A percentile compares a stretch with the other conserved stretches of the same genome.
Conservation (phyloP, 2,113 vertebrate genomes). For the Himantopus leucocephalus region DNA sequence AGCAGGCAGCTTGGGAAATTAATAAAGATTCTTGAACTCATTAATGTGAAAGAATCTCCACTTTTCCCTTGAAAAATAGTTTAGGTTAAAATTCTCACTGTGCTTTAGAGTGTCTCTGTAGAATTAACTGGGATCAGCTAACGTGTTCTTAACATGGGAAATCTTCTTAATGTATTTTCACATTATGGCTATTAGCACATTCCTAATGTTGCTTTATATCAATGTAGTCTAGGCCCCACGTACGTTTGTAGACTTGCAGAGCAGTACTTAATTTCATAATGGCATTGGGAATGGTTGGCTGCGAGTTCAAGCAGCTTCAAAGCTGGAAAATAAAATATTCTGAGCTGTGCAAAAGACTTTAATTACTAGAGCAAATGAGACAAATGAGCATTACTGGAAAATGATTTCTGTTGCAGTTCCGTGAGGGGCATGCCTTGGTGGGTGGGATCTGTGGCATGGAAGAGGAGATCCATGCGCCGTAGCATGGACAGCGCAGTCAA, state of each 20-base stretch:
- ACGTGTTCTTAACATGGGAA: neutral
- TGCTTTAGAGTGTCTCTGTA: neutral
- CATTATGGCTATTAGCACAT: neutral
- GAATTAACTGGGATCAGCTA: neutral
- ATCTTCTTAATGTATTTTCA: neutral
- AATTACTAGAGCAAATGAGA: neutral
- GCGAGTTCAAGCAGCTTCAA: neutral
- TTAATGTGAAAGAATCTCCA: neutral
- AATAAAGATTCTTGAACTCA: neutral
- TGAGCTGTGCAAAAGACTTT: neutral
- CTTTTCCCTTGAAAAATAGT: neutral
- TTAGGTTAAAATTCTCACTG: neutral
- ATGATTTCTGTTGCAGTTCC: neutral
- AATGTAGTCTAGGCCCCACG: neutral
- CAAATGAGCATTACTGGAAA: neutral
- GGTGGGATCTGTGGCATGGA: neutral
- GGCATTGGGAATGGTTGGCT: neutral
- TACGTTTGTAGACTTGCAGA: neutral
- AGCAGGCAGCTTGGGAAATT: neutral
- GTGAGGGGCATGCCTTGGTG: neutral
- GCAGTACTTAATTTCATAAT: neutral
- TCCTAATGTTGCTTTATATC: neutral
- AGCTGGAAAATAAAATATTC: neutral
- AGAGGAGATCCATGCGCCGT: neutral
- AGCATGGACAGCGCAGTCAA: rapidly evolving